Percentiles rank a stretch among this genome's conserved stretches.
Conservation (phyloP, 2,888 invertebrate species). For the Parapristionchus giblindavisi region DNA sequence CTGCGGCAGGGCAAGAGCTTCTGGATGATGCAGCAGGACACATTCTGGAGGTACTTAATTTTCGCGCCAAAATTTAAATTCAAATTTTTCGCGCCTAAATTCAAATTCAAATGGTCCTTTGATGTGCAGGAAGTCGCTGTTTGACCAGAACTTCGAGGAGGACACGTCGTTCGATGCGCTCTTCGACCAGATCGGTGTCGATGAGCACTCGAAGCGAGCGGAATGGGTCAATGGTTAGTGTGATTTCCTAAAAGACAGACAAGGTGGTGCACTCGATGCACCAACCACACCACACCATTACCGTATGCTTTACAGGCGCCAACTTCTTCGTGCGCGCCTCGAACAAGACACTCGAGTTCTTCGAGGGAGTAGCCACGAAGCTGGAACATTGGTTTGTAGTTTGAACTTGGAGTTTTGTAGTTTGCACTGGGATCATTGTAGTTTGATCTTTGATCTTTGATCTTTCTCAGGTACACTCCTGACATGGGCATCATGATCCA, state of each 20-base stretch:
- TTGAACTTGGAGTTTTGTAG: too few species aligned
- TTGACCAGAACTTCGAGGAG: slow-evolving; percentile 65
- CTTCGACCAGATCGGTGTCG: slow-evolving; percentile 67
- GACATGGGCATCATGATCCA: slow-evolving; percentile 70
- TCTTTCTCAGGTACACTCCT: slow-evolving; percentile 59
- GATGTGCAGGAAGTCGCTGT: slow-evolving; percentile 58
- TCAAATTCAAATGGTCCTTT: background rate
- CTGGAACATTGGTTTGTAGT: slow-evolving; percentile 57
- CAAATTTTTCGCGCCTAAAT: background rate
- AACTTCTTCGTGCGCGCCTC: slow-evolving; percentile 68
- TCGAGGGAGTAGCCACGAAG: slow-evolving; percentile 65
- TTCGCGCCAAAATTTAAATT: background rate
- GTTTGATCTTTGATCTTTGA: slow-evolving; percentile 9
- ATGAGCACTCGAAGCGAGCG: slow-evolving; percentile 60
- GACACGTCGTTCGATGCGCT: slow-evolving; percentile 62
- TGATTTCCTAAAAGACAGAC: slow-evolving; percentile 22
- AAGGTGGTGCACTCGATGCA: slow-evolving; percentile 10
- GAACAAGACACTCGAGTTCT: slow-evolving; percentile 65
- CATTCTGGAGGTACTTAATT: slow-evolving; percentile 38
- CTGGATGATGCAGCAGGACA: slow-evolving; percentile 69
- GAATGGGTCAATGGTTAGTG: slow-evolving; percentile 69
- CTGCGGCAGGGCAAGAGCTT: slow-evolving; percentile 65
- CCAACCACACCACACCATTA: background rate
- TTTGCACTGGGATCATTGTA: background rate
- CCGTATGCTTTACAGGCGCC: slow-evolving; percentile 56